Base-by-base conservation (phyloP, 1,140 invertebrate species). In the Pollicipes pollicipes region DNA sequence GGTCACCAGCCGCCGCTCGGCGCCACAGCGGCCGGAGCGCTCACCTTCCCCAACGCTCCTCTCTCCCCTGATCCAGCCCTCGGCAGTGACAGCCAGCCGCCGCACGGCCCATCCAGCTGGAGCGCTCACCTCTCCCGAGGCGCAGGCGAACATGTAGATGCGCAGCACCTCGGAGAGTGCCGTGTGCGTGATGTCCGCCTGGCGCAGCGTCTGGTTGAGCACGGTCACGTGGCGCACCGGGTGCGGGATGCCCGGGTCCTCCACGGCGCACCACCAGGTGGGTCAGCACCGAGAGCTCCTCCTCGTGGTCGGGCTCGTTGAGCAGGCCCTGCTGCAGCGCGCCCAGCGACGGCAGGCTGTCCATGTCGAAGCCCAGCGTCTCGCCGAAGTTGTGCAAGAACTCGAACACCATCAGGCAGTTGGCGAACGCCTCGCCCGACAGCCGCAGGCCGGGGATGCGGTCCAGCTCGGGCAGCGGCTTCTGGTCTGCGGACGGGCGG, bases 311-410 rank as follows among this genome's bases (percentile, higher is more conserved):
- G 76, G 88, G 88, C 76, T 90, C 88, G 35, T 89, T 88, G 66
- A 95, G 79, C 3, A 97, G 81, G 0, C 90, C 92, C 75, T 88
- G 84, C 79, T 97, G 94, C 0, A 97, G 80, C 68, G 88, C 90
- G 76, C 90, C 89, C 70, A 97, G 77, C 0, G 87, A 89, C 6
- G 93, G 93, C 66, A 97, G 78, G 0, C 88, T 88, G 63, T 94
- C 92, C 84, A 91, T 88, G 77, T 94, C 90, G 77, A 96, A 95
- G 66, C 93, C 93, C 17, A 98, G 82, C 0, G 92, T 93, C 79
- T 93, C 90, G 30, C 91, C 92, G 78, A 97, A 98, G 79, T 95
- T 97, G 76, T 95, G 90, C 68, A 96, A 82, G 79, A 98, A 98
- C 82, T 98, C 94, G 77, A 91, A 90, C 3, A 95, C 89, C 90